phyloP scores from a whole-genome alignment of 2,888 invertebrate species.

The Candidula unifasciata region DNA sequence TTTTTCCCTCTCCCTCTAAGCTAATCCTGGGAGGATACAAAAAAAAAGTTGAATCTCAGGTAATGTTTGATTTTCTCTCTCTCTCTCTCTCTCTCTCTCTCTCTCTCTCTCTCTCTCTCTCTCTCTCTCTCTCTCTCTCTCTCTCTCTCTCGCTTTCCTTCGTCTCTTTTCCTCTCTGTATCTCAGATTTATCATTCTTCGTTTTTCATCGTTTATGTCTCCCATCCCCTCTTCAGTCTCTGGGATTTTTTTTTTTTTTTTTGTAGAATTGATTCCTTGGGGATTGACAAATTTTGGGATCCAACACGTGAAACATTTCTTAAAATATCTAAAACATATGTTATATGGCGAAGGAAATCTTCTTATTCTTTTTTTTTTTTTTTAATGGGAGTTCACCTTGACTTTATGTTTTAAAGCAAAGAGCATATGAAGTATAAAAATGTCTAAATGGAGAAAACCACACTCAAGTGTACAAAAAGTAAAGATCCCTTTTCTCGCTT shows the following conservation, averaged over 20 bases:
- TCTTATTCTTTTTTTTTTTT: too few species aligned
- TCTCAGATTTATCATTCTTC: too few species aligned
- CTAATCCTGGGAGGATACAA: background rate
- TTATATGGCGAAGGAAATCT: too few species aligned
- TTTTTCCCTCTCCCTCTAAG: background rate
- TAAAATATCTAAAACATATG: background rate
- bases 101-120: background rate
- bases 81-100: background rate
- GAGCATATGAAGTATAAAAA: too few species aligned
- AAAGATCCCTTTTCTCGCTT: too few species aligned
- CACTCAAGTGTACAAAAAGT: too few species aligned
- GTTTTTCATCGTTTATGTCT: too few species aligned
- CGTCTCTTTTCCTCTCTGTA: background rate
- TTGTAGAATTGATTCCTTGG: background rate
- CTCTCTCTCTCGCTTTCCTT: background rate
- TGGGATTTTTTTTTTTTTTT: background rate
- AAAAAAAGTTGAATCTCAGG: background rate
- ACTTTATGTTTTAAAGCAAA: too few species aligned
- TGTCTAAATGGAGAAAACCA: too few species aligned
- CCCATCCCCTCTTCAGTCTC: background rate
- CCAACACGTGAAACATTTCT: background rate
- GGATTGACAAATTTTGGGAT: background rate
- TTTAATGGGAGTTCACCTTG: too few species aligned
- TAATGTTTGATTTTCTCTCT: background rate
- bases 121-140: background rate